Evolutionary conservation across 2,888 invertebrate species (phyloP), one percentile per base, ranked within the genome.

Genomic region (Carcina quercana): DNA sequence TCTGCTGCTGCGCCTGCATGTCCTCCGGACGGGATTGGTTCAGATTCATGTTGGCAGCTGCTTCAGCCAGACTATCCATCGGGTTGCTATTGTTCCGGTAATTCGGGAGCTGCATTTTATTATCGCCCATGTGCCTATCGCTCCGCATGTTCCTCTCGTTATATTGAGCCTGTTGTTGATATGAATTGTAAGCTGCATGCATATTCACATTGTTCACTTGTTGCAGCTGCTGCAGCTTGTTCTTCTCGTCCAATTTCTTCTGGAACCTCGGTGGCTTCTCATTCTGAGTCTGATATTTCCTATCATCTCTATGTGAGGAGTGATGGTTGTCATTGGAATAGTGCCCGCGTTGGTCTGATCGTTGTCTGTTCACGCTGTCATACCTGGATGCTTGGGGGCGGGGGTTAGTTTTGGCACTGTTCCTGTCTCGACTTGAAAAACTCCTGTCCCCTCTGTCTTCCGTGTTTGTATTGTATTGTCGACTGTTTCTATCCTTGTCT

Each of bases 181-280:
- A 71, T 30, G 67, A 55, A 39, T 72, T 76, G 35, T 74, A 78
- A 19, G 59, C 51, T 40, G 59, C 39, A 33, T 53, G 52, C 25
- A 58, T 34, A 46, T 61, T 73, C 34, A 69, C 42, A 39, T 61
- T 72, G 44, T 48, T 55, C 21, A 51, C 49, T 30, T 49, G 64
- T 2, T 64, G 66, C 34, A 62, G 64, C 15, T 63, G 65, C n/a
- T 73, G 71, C 28, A 75, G 79, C 44, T 79, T 84, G 38, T 75
- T 74, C 43, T 75, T 75, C 40, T 82, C 84, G 27, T 85, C 85
- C 17, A 78, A 47, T 43, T 86, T 87, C 44, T 75, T 85, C 52
- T 89, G 89, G 56, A 89, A 89, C 36, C 89, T 67, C 3, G 89
- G 89, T 13, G 89, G 88, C 50, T 86, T 88, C 49, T 86, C 86